Evolutionary conservation across 2,113 vertebrate genomes (phyloP).

Genomic region (Eulacestoma nigropectus): DNA sequence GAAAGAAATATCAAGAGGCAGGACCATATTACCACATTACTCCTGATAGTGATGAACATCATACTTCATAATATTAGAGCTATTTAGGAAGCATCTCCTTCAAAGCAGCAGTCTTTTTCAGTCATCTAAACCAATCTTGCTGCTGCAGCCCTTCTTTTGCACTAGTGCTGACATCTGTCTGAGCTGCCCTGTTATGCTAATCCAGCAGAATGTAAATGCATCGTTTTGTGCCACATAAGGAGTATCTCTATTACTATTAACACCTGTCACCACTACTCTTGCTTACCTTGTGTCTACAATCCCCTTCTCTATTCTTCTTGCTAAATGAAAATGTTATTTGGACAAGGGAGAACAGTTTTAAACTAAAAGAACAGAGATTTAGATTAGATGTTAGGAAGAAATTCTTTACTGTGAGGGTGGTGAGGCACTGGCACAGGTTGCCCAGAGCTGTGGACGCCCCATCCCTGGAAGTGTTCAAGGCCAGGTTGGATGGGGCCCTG

Average conservation of each 20-base stretch:
- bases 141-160: background rate
- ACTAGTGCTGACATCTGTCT: background rate
- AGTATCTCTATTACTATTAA: background rate
- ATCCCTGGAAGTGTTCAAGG: background rate
- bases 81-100: background rate
- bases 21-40: background rate
- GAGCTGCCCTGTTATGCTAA: background rate
- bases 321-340: background rate
- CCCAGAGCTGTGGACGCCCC: background rate
- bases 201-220: slow-evolving; percentile 2
- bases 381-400: background rate
- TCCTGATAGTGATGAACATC: background rate
- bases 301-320: background rate
- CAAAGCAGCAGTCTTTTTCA: background rate
- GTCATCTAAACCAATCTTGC: background rate
- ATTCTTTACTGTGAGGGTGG: too few relatives aligned
- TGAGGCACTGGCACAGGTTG: background rate
- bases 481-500: background rate
- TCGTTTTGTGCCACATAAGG: background rate
- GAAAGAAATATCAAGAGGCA: background rate
- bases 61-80: background rate
- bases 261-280: background rate
- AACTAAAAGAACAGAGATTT: background rate
- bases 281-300: background rate
- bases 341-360: background rate